Percentiles rank a stretch among this genome's conserved stretches.
Conservation (phyloP, 64 coral and sea anemone species). For the Catalaphyllia jardinei region DNA sequence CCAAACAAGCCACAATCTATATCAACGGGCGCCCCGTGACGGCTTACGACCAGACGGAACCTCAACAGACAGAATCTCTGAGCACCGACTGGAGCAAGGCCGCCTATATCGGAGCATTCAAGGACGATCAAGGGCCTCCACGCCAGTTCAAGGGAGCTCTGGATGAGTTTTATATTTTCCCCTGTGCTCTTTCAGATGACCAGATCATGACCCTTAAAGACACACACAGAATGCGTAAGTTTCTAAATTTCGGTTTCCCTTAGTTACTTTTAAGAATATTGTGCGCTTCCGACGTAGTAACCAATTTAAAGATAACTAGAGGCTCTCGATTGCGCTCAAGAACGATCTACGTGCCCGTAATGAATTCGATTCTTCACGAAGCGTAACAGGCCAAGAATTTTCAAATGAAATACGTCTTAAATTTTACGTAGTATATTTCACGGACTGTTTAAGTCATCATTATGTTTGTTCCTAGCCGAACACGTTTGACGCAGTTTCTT, state of each 20-base stretch:
- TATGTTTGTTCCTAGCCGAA: no score
- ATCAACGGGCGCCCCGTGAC: slow-evolving; percentile 74
- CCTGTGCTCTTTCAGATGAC: slow-evolving; percentile 60
- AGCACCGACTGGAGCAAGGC: slow-evolving; percentile 80
- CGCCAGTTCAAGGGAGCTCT: slow-evolving; percentile 78
- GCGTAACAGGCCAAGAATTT: no score
- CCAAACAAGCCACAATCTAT: slow-evolving; percentile 68
- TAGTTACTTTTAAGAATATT: neutral
- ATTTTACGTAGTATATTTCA: no score
- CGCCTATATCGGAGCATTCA: slow-evolving; percentile 75
- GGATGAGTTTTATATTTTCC: slow-evolving; percentile 96
- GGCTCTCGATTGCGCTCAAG: no score
- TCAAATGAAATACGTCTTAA: no score
- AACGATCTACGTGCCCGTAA: no score
- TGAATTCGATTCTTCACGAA: no score
- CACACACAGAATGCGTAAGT: slow-evolving; percentile 87
- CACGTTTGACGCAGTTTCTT: no score
- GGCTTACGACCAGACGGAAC: slow-evolving; percentile 76
- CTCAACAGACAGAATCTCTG: slow-evolving; percentile 70
- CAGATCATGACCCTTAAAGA: slow-evolving; percentile 67
- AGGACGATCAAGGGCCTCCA: slow-evolving; percentile 43
- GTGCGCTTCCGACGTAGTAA: no score
- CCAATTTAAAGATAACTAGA: no score
- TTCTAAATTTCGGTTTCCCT: neutral
- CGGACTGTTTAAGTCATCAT: no score